Base-by-base conservation (phyloP, 2,888 invertebrate species). In the Hemithea aestivaria region DNA sequence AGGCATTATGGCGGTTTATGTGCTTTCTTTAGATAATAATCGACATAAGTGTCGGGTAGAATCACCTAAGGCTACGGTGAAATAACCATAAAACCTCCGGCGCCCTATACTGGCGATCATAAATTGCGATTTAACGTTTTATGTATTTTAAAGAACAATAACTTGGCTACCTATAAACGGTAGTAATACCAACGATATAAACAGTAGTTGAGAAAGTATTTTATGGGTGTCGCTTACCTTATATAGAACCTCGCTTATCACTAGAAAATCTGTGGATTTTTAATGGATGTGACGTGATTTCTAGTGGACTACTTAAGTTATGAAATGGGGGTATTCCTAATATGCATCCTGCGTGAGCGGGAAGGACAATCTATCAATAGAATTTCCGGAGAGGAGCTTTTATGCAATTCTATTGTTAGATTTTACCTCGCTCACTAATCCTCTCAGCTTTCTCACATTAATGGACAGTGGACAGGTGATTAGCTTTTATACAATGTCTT, bases 21-120 rank as follows among this genome's bases (percentile, higher is more conserved):
- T 33, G 51, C 51, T 61, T 61, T 64, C 51, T 51, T 42, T 42
- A 45, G 56, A 56, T 65, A 60, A 44, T 31, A 42, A 62, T 63
- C 58, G 56, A 53, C 36, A 40, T 44, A 39, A 41, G 45, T 50
- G 47, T 38, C 29, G 35, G 22, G 24, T 42, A 5, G 22, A 32
- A 11, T 32, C 29, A 41, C 41, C 41, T 31, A 28, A 32, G 32
- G 32, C 36, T 26, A 32, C 16, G 32, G 7, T 10, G 10, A 31
- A 21, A 37, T 4, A 16, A 27, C 28, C 36, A 42, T 42, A 42
- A 42, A 42, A 42, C 9, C 36, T 29, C 33, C 22, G 32, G 27
- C 27, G 4, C 25, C 10, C 9, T 28, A 21, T 12, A 22, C 25
- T 27, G 26, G 22, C 26, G 33, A 25, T 36, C 25, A 42, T 42